A percentile compares a stretch with the other conserved stretches of the same genome.
These are phyloP conservation scores for Drosophila yakuba DNA, from an alignment of 1,140 invertebrate genomes.

Conservation along the genomic window DNA sequence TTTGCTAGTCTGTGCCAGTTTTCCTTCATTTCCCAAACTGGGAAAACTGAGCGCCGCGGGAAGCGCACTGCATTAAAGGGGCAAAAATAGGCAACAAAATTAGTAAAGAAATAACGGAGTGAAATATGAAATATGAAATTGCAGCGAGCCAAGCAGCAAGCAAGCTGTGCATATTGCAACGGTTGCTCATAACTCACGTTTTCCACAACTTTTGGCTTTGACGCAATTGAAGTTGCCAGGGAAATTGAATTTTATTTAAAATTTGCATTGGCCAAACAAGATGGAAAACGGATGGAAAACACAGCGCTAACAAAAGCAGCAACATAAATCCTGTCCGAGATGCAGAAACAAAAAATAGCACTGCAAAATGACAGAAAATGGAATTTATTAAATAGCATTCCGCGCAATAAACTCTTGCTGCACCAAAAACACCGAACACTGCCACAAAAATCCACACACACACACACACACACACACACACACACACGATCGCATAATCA, in stretches of 20 bases:
- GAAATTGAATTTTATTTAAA: slow-evolving; percentile 74
- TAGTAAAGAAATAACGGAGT: slow-evolving; percentile 56
- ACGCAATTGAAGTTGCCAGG: slow-evolving; percentile 53
- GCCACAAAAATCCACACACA: slow-evolving; percentile 33
- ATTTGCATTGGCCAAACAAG: slow-evolving; percentile 69
- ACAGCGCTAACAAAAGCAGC: slow-evolving; percentile 29
- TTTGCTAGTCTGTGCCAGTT: slow-evolving; percentile 48
- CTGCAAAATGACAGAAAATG: slow-evolving; percentile 50
- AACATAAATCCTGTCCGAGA: slow-evolving; percentile 63
- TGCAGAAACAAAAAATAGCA: slow-evolving; percentile 5
- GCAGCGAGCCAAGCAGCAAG: slow-evolving; percentile 40
- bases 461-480: slow-evolving; percentile 36
- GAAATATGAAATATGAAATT: slow-evolving; percentile 48
- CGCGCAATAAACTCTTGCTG: slow-evolving; percentile 72
- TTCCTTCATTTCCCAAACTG: background rate
- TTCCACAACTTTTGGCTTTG: slow-evolving; percentile 48
- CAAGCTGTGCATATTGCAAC: slow-evolving; percentile 30
- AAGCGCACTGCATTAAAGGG: slow-evolving; percentile 18
- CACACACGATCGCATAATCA: slow-evolving; percentile 28
- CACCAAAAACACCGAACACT: slow-evolving; percentile 33
- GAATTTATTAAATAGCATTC: slow-evolving; percentile 83
- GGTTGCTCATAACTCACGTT: slow-evolving; percentile 40
- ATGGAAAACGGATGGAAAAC: slow-evolving; percentile 12
- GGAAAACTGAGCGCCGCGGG: slow-evolving; percentile 46
- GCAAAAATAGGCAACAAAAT: slow-evolving; percentile 9